Conservation (phyloP, 1,140 invertebrate species). For the Brevipalpus yothersi region DNA sequence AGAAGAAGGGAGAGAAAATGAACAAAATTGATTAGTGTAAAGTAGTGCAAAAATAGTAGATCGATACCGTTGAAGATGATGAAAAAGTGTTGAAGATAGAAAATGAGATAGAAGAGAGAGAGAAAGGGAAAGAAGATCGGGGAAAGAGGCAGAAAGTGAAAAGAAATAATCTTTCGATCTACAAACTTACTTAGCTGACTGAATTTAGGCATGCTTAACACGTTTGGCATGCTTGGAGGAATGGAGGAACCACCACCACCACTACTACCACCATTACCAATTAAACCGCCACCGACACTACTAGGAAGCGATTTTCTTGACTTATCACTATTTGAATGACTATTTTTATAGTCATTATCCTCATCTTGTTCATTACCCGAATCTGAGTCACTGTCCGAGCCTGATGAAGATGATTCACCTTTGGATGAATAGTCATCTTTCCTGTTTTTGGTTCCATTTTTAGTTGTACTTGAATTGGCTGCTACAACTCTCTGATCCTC, state of each 20-base stretch:
- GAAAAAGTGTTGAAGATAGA: not conserved
- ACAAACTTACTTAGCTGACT: conserved; percentile 14
- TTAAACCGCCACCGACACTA: no score
- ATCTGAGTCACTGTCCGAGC: not conserved
- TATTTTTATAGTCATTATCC: no score
- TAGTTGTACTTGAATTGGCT: not conserved
- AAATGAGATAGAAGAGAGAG: not conserved
- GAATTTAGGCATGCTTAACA: conserved; percentile 14
- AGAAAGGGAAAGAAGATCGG: not conserved
- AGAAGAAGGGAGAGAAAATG: conserved; percentile 12
- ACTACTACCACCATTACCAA: no score
- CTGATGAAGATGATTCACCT: not conserved
- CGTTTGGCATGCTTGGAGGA: not conserved
- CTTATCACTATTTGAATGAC: not conserved
- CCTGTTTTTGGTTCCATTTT: not conserved
- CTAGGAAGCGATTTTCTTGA: not conserved
- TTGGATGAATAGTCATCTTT: not conserved
- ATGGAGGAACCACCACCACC: not conserved
- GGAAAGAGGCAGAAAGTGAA: not conserved
- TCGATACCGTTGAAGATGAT: not conserved
- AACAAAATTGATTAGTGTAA: not conserved
- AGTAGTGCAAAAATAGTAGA: not conserved
- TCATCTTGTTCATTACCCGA: not conserved
- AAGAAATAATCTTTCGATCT: not conserved
- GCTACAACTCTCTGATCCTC: conserved; percentile 9